A percentile compares a stretch with the other conserved stretches of the same genome.
Evolutionary conservation across 2,797 vertebrate genomes (phyloP).

Genomic region (Rhinella marina): DNA sequence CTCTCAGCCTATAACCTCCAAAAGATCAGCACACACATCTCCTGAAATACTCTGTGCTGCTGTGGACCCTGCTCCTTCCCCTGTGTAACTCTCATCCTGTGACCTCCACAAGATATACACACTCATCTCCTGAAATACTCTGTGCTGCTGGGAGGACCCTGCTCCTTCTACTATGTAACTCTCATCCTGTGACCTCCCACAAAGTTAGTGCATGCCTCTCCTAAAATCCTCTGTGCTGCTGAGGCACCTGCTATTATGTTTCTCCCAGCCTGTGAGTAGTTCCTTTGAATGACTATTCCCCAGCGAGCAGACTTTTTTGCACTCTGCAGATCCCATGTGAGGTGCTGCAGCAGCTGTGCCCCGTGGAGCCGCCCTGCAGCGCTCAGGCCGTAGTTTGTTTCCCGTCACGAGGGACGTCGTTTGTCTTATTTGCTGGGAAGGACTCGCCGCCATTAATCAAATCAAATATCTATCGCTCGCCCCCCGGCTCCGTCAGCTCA

Average conservation of each 20-base stretch:
- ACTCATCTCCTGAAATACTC: not conserved
- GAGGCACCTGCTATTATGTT: too few relatives aligned
- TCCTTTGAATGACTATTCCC: not conserved
- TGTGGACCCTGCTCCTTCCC: not conserved
- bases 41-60: not conserved
- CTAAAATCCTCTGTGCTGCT: too few relatives aligned
- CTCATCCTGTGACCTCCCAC: too few relatives aligned
- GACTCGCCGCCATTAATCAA: constrained; percentile 38
- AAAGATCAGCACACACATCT: not conserved
- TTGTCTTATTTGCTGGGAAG: constrained; percentile 38
- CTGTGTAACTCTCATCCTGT: not conserved
- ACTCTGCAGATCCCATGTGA: not conserved
- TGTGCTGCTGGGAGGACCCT: not conserved
- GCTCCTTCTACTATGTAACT: too few relatives aligned
- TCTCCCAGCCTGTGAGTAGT: not conserved
- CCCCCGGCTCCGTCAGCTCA: constrained; percentile 27
- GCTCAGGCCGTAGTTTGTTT: not conserved
- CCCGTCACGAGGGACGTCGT: not conserved
- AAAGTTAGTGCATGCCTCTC: too few relatives aligned
- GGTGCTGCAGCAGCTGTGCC: constrained; percentile 2
- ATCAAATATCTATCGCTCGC: constrained; percentile 11
- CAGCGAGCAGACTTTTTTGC: not conserved
- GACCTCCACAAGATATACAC: not conserved
- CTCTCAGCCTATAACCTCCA: not conserved
- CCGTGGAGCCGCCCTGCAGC: not conserved